Base-by-base conservation (phyloP, 2,888 invertebrate species). In the Stegana nigrithorax region DNA sequence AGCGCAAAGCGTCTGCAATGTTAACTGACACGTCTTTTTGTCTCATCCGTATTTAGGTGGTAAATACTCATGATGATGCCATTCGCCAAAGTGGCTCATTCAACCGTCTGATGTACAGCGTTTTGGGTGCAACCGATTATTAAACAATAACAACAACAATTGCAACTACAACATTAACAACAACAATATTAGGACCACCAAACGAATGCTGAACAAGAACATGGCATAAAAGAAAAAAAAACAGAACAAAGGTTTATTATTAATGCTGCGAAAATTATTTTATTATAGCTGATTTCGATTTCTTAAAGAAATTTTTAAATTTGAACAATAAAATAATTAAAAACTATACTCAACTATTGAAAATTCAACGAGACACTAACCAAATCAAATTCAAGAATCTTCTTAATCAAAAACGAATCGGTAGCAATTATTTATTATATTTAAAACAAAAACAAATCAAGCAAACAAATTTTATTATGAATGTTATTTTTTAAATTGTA, bases 71-170 rank as follows among this genome's bases (percentile, higher is more conserved):
- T 73, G 91, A 91, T 81, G 95, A 95, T 83, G 89, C 90, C 80
- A 95, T 96, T 84, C 94, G 94, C 82, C 96, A 96, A 86, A 95
- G 95, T 86, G 92, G 93, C 86, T 94, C 94, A 71, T 96, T 96
- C 89, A 94, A 93, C 86, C 92, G 95, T 85, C 90, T 96, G 84
- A 95, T 95, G 95, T 92, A 92, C 89, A 92, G 93, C 88, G 94
- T 96, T 73, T 89, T 95, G 84, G 93, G 93, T 73, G 92, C 93
- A 87, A 90, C 90, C 66, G 90, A 91, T 71, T 89, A 88, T 77
- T 89, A 89, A 58, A 45, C 60, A 67, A 25, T 36, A 64, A 23
- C 42, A 65, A 50, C 64, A 63, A 60, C 62, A 65, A 23, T 42
- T 57, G 51, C 51, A 63, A 36, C 36, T 59, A 63, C 47, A 39